Conservation (phyloP, 1,140 invertebrate genomes). For the Adelges cooleyi region DNA sequence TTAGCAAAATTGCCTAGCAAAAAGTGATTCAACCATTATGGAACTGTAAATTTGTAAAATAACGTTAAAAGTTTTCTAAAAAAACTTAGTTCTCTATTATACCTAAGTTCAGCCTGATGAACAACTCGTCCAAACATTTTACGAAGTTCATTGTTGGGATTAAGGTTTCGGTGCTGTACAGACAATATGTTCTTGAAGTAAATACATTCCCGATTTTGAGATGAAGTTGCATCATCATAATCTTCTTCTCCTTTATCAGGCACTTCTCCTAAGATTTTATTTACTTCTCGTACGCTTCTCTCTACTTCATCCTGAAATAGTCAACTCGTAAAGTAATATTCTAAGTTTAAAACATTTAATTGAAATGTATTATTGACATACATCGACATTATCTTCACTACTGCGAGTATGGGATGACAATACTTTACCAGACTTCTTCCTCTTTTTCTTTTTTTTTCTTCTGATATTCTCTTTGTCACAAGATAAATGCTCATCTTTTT, state of each 20-base stretch:
- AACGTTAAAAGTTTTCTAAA: no score
- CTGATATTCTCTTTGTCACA: conserved; percentile 39
- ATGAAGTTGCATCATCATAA: conserved; percentile 24
- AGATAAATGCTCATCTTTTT: conserved; percentile 34
- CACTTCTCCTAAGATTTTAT: conserved; percentile 53
- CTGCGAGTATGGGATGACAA: conserved; percentile 42
- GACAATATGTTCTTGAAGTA: conserved; percentile 43
- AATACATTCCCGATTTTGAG: conserved; percentile 4
- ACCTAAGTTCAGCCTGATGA: conserved; percentile 41
- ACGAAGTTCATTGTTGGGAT: conserved; percentile 71
- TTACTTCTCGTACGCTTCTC: conserved; percentile 56
- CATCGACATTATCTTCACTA: conserved; percentile 50
- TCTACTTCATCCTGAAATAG: conserved; percentile 59
- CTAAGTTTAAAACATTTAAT: neutral
- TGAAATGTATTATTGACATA: conserved; percentile 33
- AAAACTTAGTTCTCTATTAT: neutral
- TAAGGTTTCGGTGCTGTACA: conserved; percentile 62
- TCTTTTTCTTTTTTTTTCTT: conserved; percentile 54
- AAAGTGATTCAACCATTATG: no score
- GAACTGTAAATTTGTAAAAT: no score
- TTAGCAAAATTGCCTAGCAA: no score
- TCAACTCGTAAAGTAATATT: conserved; percentile 32
- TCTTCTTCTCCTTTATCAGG: conserved; percentile 8
- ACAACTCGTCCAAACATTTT: conserved; percentile 65
- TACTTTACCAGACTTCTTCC: conserved; percentile 44